phyloP scores from a whole-genome alignment of 2,888 invertebrate genomes.

The Netelia fuscicornis region DNA sequence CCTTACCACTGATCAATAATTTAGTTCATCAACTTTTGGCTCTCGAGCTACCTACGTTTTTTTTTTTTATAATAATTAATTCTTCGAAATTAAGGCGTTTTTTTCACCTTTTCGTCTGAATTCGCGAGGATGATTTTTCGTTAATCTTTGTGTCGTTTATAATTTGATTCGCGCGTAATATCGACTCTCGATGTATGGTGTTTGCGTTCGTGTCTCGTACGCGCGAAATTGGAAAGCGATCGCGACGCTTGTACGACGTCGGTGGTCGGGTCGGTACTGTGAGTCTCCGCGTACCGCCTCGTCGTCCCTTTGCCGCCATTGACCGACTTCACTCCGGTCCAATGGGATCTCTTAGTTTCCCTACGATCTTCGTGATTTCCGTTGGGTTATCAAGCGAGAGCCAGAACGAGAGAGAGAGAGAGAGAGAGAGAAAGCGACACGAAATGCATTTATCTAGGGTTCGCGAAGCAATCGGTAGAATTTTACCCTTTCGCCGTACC shows the following conservation, averaged over 20 bases:
- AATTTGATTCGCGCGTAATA: conserved; percentile 27
- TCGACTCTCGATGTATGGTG: background rate
- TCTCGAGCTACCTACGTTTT: background rate
- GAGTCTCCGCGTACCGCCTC: conserved; percentile 74
- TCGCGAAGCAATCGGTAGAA: conserved; percentile 20
- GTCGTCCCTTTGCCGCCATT: conserved; percentile 80
- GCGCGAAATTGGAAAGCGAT: conserved; percentile 57
- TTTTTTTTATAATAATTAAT: background rate
- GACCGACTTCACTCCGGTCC: conserved; percentile 76
- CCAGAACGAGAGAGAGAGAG: background rate
- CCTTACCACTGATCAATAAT: conserved; percentile 2
- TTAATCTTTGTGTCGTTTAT: background rate
- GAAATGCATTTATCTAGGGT: conserved; percentile 60
- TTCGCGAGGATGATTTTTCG: conserved; percentile 10
- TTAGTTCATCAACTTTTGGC: conserved; percentile 15
- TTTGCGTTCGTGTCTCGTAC: conserved; percentile 51
- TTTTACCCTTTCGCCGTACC: conserved; percentile 19
- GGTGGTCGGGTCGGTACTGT: conserved; percentile 82
- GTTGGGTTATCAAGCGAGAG: conserved; percentile 49
- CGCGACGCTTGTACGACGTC: conserved; percentile 74
- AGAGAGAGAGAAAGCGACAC: conserved; percentile 8
- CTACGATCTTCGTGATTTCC: conserved; percentile 66
- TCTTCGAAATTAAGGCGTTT: background rate
- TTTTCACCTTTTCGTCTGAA: conserved; percentile 1
- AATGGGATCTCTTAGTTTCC: conserved; percentile 73